Base-by-base conservation (phyloP, 2,888 invertebrate genomes). In the Melanargia galathea region DNA sequence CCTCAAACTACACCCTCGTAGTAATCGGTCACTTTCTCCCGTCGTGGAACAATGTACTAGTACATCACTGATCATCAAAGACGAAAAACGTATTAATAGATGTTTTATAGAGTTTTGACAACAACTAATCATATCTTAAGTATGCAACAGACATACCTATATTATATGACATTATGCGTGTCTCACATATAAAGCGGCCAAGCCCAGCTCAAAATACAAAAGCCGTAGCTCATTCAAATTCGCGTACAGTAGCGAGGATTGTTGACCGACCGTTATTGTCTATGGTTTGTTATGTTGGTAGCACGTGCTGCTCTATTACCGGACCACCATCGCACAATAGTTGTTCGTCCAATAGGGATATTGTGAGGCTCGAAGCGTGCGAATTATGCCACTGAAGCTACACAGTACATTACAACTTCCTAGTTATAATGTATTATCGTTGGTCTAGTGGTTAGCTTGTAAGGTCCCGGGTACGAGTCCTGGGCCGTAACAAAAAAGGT, bases 201-300 rank as follows among this genome's bases (percentile, higher is more conserved):
- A 20, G 18, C 33, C 18, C 13, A 18, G 33, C 10, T 13, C 51
- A 18, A 18, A 18, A 35, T 52, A 52, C 52, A 52, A 52, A 52
- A 52, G 52, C 52, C n/a, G 6, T 35, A 20, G 16, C 55, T 55
- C 24, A 55, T 55, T 38, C 46, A 66, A 66, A 56, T 62, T 65
- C 51, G 63, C 63, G 56, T 46, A 35, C 56, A 52, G 51, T 48
- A 54, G 48, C 55, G 51, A 43, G 61, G 55, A 59, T 59, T 59
- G 61, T 63, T 59, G 48, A 64, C 56, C 51, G 56, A 60, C 66
- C 65, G 68, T 68, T 68, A 68, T 49, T 64, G 62, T 66, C 43
- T 57, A 62, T 66, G 61, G 65, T 43, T 18, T 43, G 59, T 54
- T 46, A 38, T 43, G 59, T 54, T 46, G 45, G 13, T 8, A 48